These are phyloP conservation scores for Myrmophylax atrothorax DNA, from an alignment of 2,113 vertebrate species.

Conservation along the genomic window DNA sequence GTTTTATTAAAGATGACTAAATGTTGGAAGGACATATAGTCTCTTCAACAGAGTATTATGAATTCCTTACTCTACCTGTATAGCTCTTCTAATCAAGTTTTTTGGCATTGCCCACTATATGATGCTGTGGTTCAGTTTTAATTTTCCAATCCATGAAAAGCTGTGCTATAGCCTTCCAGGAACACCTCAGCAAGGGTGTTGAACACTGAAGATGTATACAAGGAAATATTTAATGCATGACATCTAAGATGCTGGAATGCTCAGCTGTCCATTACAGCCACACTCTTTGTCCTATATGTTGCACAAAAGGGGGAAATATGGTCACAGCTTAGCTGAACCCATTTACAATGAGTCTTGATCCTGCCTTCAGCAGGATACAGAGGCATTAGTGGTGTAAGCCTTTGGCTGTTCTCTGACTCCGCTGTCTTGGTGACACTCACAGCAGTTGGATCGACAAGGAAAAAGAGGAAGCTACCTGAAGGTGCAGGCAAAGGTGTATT, in stretches of 20 bases:
- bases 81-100: not conserved
- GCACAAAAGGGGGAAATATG: not conserved
- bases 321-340: not conserved
- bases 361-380: not conserved
- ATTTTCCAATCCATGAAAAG: not conserved
- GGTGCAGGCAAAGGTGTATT: not conserved
- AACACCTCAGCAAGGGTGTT: not conserved
- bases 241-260: not conserved
- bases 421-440: not conserved
- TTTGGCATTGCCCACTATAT: not conserved
- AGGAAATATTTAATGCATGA: not conserved
- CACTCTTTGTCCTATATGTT: not conserved
- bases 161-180: not conserved
- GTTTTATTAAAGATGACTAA: not conserved
- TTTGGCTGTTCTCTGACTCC: not conserved
- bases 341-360: not conserved
- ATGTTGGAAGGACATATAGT: not conserved
- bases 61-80: not conserved
- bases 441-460: not conserved
- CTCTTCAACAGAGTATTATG: not conserved
- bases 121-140: not conserved
- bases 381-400: not conserved
- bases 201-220: not conserved
- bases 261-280: not conserved
- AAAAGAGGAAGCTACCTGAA: not conserved